Conservation (phyloP, 2,888 invertebrate genomes). For the Parelbella ahira region DNA sequence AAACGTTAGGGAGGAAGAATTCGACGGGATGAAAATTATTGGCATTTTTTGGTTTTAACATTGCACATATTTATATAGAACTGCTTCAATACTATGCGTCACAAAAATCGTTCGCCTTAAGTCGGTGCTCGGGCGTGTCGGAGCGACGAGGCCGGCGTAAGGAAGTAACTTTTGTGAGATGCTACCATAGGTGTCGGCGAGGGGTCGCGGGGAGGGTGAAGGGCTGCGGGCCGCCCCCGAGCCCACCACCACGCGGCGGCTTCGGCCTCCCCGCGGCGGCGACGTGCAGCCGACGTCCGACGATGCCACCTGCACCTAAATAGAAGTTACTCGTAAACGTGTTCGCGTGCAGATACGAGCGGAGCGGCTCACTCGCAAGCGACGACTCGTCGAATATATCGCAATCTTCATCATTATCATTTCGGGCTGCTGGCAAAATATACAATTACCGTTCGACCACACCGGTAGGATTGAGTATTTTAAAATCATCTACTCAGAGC, state of each 20-base stretch:
- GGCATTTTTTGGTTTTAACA: conserved; percentile 78
- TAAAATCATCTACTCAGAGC: too few relatives aligned
- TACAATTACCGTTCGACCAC: too few relatives aligned
- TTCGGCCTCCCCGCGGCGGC: conserved; percentile 36
- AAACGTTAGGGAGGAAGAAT: conserved; percentile 57
- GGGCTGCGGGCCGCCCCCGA: too few relatives aligned
- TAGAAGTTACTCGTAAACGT: too few relatives aligned
- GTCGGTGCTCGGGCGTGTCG: conserved; percentile 59
- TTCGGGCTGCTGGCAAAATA: too few relatives aligned
- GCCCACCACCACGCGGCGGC: conserved; percentile 19
- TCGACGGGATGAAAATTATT: conserved; percentile 68
- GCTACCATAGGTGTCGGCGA: too few relatives aligned
- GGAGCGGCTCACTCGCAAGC: too few relatives aligned
- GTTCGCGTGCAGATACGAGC: too few relatives aligned
- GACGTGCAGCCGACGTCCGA: conserved; percentile 50
- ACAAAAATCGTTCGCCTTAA: conserved; percentile 65
- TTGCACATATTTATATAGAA: conserved; percentile 75
- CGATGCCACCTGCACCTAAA: conserved; percentile 57
- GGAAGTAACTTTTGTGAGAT: conserved; percentile 61
- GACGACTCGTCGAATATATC: too few relatives aligned
- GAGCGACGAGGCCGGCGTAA: conserved; percentile 52
- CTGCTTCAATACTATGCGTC: conserved; percentile 54
- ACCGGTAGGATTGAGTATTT: too few relatives aligned
- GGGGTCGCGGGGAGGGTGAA: too few relatives aligned
- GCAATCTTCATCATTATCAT: too few relatives aligned